Percentiles rank a stretch among this genome's conserved stretches.
phyloP scores from a whole-genome alignment of 2,113 vertebrate species.

The Pelecanus crispus region DNA sequence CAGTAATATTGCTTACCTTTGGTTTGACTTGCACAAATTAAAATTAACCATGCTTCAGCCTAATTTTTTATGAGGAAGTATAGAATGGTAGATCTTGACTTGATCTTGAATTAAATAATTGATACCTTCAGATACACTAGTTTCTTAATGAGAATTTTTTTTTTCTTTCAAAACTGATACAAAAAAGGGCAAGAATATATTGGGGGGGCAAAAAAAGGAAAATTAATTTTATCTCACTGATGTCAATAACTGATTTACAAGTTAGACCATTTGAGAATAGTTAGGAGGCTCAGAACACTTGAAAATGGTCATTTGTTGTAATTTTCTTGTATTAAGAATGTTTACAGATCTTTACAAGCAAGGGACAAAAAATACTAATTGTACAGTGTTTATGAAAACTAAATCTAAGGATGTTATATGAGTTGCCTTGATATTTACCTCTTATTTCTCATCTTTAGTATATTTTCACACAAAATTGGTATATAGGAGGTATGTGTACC shows the following conservation, averaged over 20 bases:
- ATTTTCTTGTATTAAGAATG: neutral
- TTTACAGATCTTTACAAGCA: neutral
- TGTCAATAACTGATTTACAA: neutral
- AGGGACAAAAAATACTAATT: neutral
- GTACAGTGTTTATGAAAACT: neutral
- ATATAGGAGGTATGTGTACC: neutral
- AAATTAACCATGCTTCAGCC: neutral
- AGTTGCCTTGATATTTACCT: neutral
- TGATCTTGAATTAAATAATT: neutral
- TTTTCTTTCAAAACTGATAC: neutral
- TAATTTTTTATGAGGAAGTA: neutral
- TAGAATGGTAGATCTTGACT: neutral
- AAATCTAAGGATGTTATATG: neutral
- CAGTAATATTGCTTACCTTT: neutral
- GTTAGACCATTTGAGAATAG: neutral
- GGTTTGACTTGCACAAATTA: neutral
- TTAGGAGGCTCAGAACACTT: neutral
- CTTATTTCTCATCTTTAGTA: neutral
- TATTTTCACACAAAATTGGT: neutral
- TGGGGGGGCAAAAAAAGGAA: neutral
- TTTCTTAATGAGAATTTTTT: neutral
- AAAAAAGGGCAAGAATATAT: neutral
- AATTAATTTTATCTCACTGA: neutral
- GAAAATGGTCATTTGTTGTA: neutral
- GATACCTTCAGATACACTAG: neutral